Conservation (phyloP, 2,113 vertebrate species). For the Scomber colias region DNA sequence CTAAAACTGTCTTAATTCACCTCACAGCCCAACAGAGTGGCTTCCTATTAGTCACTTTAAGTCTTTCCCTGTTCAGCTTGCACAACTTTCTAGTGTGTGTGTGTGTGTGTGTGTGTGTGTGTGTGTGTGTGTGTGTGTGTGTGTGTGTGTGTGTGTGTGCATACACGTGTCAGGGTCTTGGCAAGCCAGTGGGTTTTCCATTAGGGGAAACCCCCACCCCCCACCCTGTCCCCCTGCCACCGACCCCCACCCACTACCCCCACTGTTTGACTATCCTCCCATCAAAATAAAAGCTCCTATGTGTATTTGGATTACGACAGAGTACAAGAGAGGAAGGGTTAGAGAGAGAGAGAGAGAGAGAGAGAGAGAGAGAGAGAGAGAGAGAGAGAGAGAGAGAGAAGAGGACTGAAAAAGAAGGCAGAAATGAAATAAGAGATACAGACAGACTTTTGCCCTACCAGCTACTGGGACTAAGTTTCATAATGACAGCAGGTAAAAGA, state of each 20-base stretch:
- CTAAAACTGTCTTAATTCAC: constrained; percentile 1
- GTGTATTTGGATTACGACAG: background rate
- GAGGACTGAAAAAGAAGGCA: background rate
- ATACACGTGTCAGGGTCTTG: constrained; percentile 26
- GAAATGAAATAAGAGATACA: background rate
- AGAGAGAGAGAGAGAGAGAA: background rate
- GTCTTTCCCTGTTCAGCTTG: background rate
- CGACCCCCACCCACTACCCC: background rate
- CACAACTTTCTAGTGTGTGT: background rate
- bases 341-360: background rate
- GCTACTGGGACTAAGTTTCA: background rate
- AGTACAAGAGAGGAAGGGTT: background rate
- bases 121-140: constrained; percentile 4
- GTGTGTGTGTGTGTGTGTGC: constrained; percentile 7
- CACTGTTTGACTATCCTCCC: constrained; percentile 6
- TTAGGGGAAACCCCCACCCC: constrained; percentile 10
- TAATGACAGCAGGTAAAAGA: background rate
- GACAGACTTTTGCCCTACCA: background rate
- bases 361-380: no score
- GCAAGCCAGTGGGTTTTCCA: constrained; percentile 47
- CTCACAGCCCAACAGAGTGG: constrained; percentile 13
- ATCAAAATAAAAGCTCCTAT: constrained; percentile 24
- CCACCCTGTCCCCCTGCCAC: background rate
- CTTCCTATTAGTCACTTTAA: constrained; percentile 25
- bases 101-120: background rate